A percentile compares a stretch with the other conserved stretches of the same genome.
These are phyloP conservation scores for Chrysomela aeneicollis DNA, from an alignment of 2,888 invertebrate species.

Conservation along the genomic window DNA sequence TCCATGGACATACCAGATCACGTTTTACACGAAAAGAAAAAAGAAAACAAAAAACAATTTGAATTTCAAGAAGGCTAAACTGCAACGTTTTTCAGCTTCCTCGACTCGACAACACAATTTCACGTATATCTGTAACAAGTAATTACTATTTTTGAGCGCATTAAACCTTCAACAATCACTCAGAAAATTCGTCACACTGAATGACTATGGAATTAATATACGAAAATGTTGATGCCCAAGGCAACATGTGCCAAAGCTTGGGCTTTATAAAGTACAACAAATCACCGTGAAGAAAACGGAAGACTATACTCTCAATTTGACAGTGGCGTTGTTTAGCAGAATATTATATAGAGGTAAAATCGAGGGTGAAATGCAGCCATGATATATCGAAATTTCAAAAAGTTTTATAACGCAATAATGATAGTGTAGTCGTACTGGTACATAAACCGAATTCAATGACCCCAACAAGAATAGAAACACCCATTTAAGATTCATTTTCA, in stretches of 20 bases:
- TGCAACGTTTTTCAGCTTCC: constrained; percentile 15
- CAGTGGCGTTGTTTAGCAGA: constrained; percentile 10
- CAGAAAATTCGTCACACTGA: constrained; percentile 25
- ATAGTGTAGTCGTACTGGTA: no score
- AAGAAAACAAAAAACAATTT: background rate
- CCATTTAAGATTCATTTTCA: no score
- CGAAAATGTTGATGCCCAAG: constrained; percentile 20
- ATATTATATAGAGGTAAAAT: no score
- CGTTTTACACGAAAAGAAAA: background rate
- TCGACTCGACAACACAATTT: constrained; percentile 13
- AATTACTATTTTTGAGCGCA: constrained; percentile 23
- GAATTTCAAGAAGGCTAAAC: background rate
- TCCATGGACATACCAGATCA: background rate
- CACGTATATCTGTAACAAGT: constrained; percentile 20
- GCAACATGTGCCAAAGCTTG: constrained; percentile 24
- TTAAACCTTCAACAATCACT: constrained; percentile 25
- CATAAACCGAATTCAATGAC: no score
- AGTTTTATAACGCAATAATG: no score
- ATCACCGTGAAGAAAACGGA: constrained; percentile 24
- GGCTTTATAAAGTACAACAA: constrained; percentile 25
- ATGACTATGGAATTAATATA: constrained; percentile 29
- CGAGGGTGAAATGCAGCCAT: no score
- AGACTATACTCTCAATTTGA: constrained; percentile 3
- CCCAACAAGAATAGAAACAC: no score
- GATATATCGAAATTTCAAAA: no score